Percentiles rank a stretch among this genome's conserved stretches.
phyloP scores from a whole-genome alignment of 2,797 vertebrate genomes.

The Geotria australis region DNA sequence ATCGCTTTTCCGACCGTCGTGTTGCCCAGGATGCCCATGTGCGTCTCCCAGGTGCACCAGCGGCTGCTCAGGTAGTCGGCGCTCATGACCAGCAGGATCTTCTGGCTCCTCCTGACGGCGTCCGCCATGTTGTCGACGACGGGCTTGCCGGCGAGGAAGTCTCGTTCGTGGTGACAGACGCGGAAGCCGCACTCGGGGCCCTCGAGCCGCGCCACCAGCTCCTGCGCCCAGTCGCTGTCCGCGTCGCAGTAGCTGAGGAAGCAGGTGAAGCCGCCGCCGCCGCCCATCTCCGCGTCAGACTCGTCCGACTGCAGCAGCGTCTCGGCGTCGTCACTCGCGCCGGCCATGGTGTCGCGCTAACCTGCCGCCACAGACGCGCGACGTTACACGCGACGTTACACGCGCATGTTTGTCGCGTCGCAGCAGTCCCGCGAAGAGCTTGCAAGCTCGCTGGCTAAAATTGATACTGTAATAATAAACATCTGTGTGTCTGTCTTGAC shows the following conservation, averaged over 20 bases:
- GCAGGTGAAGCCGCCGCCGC: neutral
- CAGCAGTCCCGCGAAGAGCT: too few relatives aligned
- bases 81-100: constrained; percentile 15
- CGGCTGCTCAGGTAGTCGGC: constrained; percentile 15
- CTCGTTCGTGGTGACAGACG: constrained; percentile 12
- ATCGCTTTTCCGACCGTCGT: constrained; percentile 10
- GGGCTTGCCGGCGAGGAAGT: constrained; percentile 11
- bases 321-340: too few relatives aligned
- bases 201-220: constrained; percentile 9
- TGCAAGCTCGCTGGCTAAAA: too few relatives aligned
- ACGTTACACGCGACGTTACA: too few relatives aligned
- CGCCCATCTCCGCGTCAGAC: too few relatives aligned
- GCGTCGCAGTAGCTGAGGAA: constrained; percentile 14
- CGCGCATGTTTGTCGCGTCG: too few relatives aligned
- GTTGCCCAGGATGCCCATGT: constrained; percentile 14
- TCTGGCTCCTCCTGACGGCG: constrained; percentile 13
- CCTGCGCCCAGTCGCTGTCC: constrained; percentile 8
- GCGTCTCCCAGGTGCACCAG: constrained; percentile 19
- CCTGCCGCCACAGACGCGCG: too few relatives aligned
- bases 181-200: constrained; percentile 2
- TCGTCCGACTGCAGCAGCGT: too few relatives aligned
- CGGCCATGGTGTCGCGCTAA: too few relatives aligned
- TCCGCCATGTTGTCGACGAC: constrained; percentile 15
- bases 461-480: too few relatives aligned
- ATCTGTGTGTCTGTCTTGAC: too few relatives aligned